These are phyloP conservation scores for Andrena flavipes DNA, from an alignment of 2,888 invertebrate genomes.

Conservation along the genomic window DNA sequence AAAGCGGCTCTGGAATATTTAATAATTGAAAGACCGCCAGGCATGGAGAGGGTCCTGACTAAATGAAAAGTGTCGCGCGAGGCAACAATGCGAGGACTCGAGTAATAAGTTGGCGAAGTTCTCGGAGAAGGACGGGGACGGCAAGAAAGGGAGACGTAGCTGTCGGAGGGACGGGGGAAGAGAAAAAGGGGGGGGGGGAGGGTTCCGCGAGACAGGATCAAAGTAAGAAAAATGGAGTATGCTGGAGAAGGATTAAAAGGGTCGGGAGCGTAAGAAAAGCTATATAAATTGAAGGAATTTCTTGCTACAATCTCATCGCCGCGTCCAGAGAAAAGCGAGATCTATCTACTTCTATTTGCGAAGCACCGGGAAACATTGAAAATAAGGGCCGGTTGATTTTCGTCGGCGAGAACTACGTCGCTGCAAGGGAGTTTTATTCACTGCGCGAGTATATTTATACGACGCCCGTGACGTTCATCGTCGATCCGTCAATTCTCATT, in stretches of 20 bases:
- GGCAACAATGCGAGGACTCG: conserved; percentile 16
- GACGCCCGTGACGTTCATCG: conserved; percentile 18
- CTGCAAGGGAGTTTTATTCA: conserved; percentile 26
- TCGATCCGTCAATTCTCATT: conserved; percentile 48
- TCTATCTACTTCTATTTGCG: too few species aligned
- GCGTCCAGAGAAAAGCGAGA: too few species aligned
- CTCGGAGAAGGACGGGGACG: too few species aligned
- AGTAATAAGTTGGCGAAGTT: conserved; percentile 22
- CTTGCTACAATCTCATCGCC: too few species aligned
- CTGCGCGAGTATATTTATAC: conserved; percentile 8
- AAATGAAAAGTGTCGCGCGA: conserved; percentile 9
- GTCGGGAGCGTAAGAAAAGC: too few species aligned
- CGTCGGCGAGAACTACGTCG: background rate
- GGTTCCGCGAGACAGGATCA: conserved; percentile 3
- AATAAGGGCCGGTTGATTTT: background rate
- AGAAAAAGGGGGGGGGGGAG: background rate
- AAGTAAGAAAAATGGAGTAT: conserved; percentile 1
- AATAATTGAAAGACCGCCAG: conserved; percentile 11
- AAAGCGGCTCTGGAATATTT: conserved; percentile 13
- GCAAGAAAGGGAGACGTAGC: too few species aligned
- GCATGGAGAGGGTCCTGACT: background rate
- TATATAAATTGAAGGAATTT: too few species aligned
- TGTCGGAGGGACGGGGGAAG: background rate
- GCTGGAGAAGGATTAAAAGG: background rate
- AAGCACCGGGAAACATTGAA: background rate